Evolutionary conservation across 2,797 vertebrate genomes (phyloP), one percentile per base, ranked within the genome.

Genomic region (Sebastes jordani): DNA sequence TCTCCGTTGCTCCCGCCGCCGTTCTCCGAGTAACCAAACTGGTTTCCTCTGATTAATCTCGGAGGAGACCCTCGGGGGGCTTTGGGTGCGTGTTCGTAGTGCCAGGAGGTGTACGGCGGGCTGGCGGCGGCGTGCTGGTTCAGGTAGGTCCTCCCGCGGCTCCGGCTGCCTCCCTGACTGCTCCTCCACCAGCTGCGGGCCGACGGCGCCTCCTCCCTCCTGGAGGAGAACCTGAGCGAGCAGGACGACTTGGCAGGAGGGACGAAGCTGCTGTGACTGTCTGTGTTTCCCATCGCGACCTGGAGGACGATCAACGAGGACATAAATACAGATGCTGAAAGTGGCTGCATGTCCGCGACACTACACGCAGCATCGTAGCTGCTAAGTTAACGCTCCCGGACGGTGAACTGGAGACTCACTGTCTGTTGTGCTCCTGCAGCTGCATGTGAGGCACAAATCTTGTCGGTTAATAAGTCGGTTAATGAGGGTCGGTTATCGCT

Each of bases 271-370:
- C 96, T 96, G 88, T 97, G 97, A 91, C 98, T 99, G 93, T 99
- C 97, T 18, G 97, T 93, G 94, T 99, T 99, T 88, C 98, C 98
- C 98, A 99, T 99, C 77, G 88, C 93, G 30, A 93, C 91, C 94
- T 95, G 86, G 34, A 54, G 71, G 23, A 78, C 23, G 7, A 42
- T 6, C 22, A 23, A 25, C 16, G 16, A 46, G 18, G 1, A 52
- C 18, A 52, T 20, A 52, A 52, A 0, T 9, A 16, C 42, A 46
- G 42, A 38, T 14, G 36, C 36, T 38, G 16, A 46, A 46, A 46
- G 42, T 5, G 36, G 36, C 11, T 38, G 4, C 11, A 13, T 0
- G 11, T 38, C 36, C 11, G 11, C 11, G 11, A 38, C 36, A 38
- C 36, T 13, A 38, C 11, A 13, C 36, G 36, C 36, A 13, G 36